Conservation (phyloP, 2,888 invertebrate species). For the Heterodera filipjevi region DNA sequence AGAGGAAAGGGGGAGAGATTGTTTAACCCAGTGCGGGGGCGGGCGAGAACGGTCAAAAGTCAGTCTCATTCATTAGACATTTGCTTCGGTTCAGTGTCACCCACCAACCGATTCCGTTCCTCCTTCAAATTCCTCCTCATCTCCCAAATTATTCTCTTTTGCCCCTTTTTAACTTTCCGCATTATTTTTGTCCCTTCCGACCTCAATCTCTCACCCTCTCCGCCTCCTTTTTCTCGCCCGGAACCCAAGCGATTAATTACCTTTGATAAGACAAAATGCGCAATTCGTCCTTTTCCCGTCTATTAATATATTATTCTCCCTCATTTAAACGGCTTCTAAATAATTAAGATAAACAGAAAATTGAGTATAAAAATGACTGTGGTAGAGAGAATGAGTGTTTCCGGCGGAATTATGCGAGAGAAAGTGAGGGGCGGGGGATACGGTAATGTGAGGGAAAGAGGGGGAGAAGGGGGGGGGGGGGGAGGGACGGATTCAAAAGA, state of each 20-base stretch:
- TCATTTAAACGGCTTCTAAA: too few species aligned
- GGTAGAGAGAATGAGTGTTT: background rate
- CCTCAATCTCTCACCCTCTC: conserved; percentile 15
- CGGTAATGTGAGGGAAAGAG: background rate
- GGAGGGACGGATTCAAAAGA: background rate
- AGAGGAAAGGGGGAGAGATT: background rate
- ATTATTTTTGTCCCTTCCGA: background rate
- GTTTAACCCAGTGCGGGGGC: too few species aligned
- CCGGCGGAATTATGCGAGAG: background rate
- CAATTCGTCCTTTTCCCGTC: too few species aligned
- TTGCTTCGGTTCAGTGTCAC: background rate
- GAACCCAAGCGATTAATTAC: background rate
- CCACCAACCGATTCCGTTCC: background rate
- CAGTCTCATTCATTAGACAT: background rate
- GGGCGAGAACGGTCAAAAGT: too few species aligned
- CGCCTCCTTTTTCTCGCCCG: conserved; percentile 10
- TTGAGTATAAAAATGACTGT: background rate
- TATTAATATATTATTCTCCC: too few species aligned
- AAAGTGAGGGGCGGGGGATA: background rate
- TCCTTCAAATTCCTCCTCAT: background rate
- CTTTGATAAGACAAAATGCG: too few species aligned
- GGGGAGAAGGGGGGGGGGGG: background rate
- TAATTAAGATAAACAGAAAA: too few species aligned
- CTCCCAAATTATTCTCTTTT: background rate
- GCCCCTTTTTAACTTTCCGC: background rate